Evolutionary conservation across 2,797 vertebrate species (phyloP).

Genomic region (Microhierax caerulescens): DNA sequence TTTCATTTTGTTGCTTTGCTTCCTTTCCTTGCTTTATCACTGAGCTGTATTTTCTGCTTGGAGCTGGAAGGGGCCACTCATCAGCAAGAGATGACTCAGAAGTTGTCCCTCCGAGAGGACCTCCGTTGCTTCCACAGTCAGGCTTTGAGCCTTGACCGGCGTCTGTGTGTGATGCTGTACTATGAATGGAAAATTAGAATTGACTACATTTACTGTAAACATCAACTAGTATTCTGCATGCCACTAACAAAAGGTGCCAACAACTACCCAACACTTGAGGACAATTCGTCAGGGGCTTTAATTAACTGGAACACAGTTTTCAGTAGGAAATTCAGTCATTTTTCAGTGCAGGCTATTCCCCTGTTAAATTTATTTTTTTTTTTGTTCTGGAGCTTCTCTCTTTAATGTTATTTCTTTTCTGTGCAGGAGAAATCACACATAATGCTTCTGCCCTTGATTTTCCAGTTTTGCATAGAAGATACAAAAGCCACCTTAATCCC

Average conservation of each 20-base stretch:
- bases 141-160: neutral
- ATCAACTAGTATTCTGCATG: neutral
- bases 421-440: neutral
- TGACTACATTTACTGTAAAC: neutral
- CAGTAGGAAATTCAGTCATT: neutral
- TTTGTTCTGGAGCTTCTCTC: neutral
- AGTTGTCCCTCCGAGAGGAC: neutral
- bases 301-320: neutral
- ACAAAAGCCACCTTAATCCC: neutral
- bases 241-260: neutral
- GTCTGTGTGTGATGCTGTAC: neutral
- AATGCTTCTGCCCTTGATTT: neutral
- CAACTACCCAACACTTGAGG: neutral
- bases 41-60: neutral
- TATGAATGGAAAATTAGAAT: neutral
- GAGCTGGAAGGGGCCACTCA: neutral
- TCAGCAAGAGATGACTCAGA: neutral
- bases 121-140: fast-evolving
- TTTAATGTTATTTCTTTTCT: neutral
- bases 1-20: neutral
- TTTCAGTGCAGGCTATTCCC: neutral
- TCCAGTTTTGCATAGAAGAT: neutral
- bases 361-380: neutral
- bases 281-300: neutral
- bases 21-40: neutral